These are phyloP conservation scores for Nothura maculosa DNA, from an alignment of 2,797 vertebrate genomes.

Conservation along the genomic window DNA sequence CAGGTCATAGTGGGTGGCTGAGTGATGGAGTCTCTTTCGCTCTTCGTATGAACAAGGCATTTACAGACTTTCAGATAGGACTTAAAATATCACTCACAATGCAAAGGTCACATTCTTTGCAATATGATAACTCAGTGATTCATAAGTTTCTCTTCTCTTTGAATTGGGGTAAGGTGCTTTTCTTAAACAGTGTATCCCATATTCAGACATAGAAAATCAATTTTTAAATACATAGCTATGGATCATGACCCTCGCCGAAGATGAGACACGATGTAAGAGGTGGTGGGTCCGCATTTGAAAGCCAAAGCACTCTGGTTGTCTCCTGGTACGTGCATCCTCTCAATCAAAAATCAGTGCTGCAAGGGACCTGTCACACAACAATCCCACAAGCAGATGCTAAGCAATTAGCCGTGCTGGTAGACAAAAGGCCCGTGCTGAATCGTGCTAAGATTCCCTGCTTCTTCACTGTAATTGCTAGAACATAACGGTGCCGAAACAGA, in stretches of 20 bases:
- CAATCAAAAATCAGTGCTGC: neutral
- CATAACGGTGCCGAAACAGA: neutral
- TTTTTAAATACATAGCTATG: neutral
- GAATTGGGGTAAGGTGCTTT: neutral
- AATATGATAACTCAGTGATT: slow-evolving; percentile 53
- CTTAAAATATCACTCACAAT: slow-evolving; percentile 70
- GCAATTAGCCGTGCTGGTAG: neutral
- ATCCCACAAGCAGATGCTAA: slow-evolving; percentile 17
- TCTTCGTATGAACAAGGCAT: slow-evolving; percentile 44
- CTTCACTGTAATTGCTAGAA: neutral
- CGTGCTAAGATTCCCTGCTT: neutral
- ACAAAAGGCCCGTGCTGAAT: neutral
- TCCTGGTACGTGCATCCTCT: neutral
- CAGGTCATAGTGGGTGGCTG: slow-evolving; percentile 58
- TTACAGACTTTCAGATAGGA: slow-evolving; percentile 50
- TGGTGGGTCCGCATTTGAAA: neutral
- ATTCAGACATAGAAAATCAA: neutral
- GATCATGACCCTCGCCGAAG: neutral
- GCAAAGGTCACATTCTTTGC: slow-evolving; percentile 42
- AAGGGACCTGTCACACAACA: fast-evolving
- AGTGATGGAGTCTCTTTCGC: slow-evolving; percentile 42
- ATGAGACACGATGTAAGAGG: neutral
- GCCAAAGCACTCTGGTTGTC: neutral
- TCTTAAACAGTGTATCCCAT: neutral
- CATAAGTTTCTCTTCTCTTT: slow-evolving; percentile 17